These are phyloP conservation scores for Acrocephalus scirpaceus DNA, from an alignment of 2,797 vertebrate species.

Conservation along the genomic window DNA sequence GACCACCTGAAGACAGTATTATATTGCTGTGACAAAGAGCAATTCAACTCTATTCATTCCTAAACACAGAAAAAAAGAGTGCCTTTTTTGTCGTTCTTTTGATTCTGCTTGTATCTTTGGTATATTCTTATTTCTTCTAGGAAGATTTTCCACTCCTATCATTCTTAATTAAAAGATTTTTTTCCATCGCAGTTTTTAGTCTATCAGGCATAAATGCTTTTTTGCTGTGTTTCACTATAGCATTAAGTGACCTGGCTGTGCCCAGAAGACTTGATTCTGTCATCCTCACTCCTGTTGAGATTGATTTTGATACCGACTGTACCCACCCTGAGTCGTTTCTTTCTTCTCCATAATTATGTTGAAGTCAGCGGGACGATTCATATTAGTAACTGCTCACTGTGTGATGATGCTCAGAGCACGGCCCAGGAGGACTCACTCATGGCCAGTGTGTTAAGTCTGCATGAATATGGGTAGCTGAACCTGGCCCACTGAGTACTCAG, in stretches of 20 bases:
- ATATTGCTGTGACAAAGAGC: conserved; percentile 11
- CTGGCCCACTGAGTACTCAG: not conserved
- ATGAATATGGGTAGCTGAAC: not conserved
- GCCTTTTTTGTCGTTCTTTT: not conserved
- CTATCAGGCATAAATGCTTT: not conserved
- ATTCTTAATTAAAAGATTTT: conserved; percentile 42
- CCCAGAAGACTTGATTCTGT: conserved; percentile 20
- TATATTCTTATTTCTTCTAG: conserved; percentile 40
- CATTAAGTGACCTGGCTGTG: conserved; percentile 43
- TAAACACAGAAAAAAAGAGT: not conserved
- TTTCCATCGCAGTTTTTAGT: conserved; percentile 39
- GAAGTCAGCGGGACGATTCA: not conserved
- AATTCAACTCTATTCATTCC: not conserved
- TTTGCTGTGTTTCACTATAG: conserved; percentile 25
- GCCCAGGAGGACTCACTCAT: not conserved
- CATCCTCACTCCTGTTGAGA: conserved; percentile 9
- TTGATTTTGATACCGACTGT: conserved; percentile 8
- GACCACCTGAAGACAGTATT: conserved; percentile 46
- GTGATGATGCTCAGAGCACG: not conserved
- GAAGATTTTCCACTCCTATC: conserved; percentile 44
- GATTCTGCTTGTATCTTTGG: not conserved
- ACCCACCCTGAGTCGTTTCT: not conserved
- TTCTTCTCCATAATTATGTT: not conserved
- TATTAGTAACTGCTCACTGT: not conserved
- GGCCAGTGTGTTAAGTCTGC: not conserved